Evolutionary conservation across 1,140 invertebrate genomes (phyloP), one percentile per base, ranked within the genome.

Genomic region (Chionoecetes opilio): DNA sequence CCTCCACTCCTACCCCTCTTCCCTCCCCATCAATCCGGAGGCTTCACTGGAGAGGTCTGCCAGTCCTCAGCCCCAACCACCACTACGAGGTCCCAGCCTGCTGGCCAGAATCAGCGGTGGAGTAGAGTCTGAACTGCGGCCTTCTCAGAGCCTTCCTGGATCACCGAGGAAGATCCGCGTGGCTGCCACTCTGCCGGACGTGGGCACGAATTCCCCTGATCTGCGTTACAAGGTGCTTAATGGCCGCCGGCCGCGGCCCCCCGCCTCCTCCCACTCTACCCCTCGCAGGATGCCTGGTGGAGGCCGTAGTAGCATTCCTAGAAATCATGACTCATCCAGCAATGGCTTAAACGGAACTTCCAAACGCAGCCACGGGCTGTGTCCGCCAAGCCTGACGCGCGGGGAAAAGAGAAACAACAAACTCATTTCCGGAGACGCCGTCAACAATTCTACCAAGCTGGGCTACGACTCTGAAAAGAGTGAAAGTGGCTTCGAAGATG

Each of bases 151-250:
- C 32, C 87, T 96, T 17, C 96, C 96, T 6, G 96, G 96, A 2
- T 95, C 96, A 9, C 96, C 96, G 11, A 91, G 96, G 32, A 96
- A 96, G 88, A 96, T 96, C 86, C 84, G 96, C 21, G 96, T 96
- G 82, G 90, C 96, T 6, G 93, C 96, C 3, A 96, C 94, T 14
- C 87, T 95, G n/a, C 96, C 96, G 9, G 96, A 96, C 32, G 96
- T 96, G 9, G 96, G 96, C 11, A 93, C 94, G n/a, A 95, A 96
- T 85, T 96, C 96, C 17, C 96, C 96, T 38, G 96, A 96, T 32
- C 82, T 96, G 3, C 93, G 95, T 26, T 96, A 96, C 92, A 95
- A 95, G 82, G 94, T 95, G 32, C 63, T 95, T n/a, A 93, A 86
- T 17, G 86, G 92, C 2, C 85, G 94, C 38, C 92, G 75, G 75